Conservation (phyloP, 2,113 vertebrate genomes). For the Megatriorchis doriae region DNA sequence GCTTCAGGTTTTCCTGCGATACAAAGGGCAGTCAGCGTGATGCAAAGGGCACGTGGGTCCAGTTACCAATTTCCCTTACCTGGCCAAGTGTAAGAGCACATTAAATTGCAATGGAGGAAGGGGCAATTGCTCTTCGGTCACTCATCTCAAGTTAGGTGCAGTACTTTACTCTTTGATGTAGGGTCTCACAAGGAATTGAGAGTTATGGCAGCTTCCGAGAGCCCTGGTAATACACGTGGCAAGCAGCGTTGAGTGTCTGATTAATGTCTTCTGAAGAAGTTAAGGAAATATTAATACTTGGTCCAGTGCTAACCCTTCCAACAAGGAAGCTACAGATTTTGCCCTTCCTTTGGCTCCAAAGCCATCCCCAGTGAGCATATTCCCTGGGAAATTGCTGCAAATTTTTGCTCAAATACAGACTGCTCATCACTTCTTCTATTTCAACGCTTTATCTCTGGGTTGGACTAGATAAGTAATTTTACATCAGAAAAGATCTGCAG, state of each 20-base stretch:
- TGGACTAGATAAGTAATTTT: neutral
- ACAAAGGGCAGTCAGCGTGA: accelerated
- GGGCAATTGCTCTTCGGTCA: neutral
- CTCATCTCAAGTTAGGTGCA: neutral
- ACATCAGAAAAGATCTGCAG: neutral
- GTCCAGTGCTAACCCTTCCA: neutral
- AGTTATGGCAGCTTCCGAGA: neutral
- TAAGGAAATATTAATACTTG: neutral
- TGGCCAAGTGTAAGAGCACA: neutral
- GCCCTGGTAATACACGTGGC: neutral
- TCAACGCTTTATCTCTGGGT: neutral
- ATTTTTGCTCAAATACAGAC: neutral
- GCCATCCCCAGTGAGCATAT: neutral
- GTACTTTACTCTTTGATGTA: neutral
- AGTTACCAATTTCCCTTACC: neutral
- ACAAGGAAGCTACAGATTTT: neutral
- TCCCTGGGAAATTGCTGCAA: neutral
- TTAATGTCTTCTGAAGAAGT: neutral
- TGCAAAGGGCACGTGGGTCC: neutral
- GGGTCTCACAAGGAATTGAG: neutral
- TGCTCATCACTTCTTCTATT: neutral
- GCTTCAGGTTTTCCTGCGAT: neutral
- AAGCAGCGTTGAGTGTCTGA: neutral
- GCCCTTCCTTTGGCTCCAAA: neutral
- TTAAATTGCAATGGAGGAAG: accelerated